Evolutionary conservation across 2,113 vertebrate species (phyloP).

Genomic region (Anguilla japonica): DNA sequence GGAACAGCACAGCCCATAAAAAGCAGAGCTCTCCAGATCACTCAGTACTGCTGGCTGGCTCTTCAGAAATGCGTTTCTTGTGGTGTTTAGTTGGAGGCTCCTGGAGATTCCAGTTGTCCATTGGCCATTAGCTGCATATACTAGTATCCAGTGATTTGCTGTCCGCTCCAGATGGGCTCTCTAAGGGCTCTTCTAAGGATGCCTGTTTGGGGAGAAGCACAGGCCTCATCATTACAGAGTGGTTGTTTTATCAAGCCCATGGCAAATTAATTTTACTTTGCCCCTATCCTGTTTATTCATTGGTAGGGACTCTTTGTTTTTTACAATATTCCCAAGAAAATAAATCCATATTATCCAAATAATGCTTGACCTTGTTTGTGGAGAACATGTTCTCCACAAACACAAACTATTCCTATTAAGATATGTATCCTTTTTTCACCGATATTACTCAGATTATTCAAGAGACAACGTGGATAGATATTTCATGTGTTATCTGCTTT

Average conservation of each 20-base stretch:
- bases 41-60: background rate
- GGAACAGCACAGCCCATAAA: background rate
- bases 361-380: background rate
- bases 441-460: background rate
- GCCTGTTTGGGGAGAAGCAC: slow-evolving; percentile 19
- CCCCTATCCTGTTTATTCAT: background rate
- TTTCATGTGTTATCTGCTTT: background rate
- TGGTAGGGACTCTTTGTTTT: background rate
- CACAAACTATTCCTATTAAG: background rate
- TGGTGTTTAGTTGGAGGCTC: slow-evolving; percentile 13
- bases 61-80: background rate
- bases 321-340: background rate
- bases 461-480: background rate
- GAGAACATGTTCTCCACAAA: background rate
- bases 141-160: background rate
- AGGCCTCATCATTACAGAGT: slow-evolving; percentile 34
- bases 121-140: background rate
- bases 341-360: background rate
- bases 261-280: background rate
- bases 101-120: background rate
- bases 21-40: background rate
- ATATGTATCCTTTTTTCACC: background rate
- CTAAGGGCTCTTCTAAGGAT: background rate
- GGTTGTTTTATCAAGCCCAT: slow-evolving; percentile 10
- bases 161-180: slow-evolving; percentile 19